phyloP scores from a whole-genome alignment of 1,140 invertebrate genomes.

The Drosophila orena region DNA sequence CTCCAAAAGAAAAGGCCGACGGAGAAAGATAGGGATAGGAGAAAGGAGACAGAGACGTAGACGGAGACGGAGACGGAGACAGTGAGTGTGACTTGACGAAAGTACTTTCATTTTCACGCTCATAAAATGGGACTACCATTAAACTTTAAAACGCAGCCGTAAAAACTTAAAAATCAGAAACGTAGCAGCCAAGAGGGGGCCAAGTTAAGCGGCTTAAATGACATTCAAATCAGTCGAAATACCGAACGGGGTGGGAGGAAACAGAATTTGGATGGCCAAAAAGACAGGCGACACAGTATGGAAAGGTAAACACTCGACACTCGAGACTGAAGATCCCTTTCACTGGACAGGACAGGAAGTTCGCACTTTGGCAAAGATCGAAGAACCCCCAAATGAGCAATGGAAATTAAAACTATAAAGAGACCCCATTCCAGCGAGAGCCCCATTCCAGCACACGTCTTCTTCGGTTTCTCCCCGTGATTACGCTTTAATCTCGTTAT shows the following conservation, averaged over 20 bases:
- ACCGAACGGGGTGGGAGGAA: not conserved
- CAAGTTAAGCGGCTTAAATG: constrained; percentile 77
- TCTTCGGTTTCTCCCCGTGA: constrained; percentile 43
- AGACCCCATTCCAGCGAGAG: constrained; percentile 34
- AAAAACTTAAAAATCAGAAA: constrained; percentile 61
- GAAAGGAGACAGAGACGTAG: constrained; percentile 7
- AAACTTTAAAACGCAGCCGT: constrained; percentile 66
- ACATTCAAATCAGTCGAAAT: constrained; percentile 71
- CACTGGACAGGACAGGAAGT: constrained; percentile 69
- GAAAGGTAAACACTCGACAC: constrained; percentile 64
- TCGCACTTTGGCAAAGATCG: constrained; percentile 57
- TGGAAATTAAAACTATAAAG: constrained; percentile 23
- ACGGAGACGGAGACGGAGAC: constrained; percentile 1
- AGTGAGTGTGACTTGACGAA: constrained; percentile 49
- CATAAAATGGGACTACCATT: constrained; percentile 65
- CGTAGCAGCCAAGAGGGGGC: constrained; percentile 39
- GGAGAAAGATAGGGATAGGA: constrained; percentile 15
- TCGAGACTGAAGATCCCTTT: constrained; percentile 57
- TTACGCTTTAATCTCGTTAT: constrained; percentile 80
- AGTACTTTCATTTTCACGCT: constrained; percentile 82
- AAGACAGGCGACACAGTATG: constrained; percentile 41
- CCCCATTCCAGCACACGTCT: constrained; percentile 35
- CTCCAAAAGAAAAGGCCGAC: constrained; percentile 46
- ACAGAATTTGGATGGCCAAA: constrained; percentile 35
- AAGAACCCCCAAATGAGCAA: constrained; percentile 48